These are phyloP conservation scores for Yasuhikotakia modesta DNA, from an alignment of 2,797 vertebrate species.

Conservation along the genomic window DNA sequence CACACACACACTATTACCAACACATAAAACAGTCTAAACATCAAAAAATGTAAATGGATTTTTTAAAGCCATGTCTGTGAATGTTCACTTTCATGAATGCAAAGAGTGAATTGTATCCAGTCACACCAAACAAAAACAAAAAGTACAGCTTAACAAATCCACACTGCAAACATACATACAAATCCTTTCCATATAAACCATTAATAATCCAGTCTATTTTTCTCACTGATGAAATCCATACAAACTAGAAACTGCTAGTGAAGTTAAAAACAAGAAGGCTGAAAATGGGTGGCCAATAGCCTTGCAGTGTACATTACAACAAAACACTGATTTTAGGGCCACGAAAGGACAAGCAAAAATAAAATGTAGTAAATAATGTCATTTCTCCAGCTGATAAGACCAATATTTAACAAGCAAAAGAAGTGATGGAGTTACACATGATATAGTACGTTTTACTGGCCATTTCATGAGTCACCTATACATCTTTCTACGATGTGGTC, in stretches of 20 bases:
- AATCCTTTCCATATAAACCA: constrained; percentile 47
- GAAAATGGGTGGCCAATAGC: constrained; percentile 36
- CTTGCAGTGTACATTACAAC: constrained; percentile 19
- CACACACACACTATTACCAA: constrained; percentile 31
- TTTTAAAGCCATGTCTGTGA: constrained; percentile 20
- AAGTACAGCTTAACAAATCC: constrained; percentile 40
- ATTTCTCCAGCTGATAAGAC: constrained; percentile 63
- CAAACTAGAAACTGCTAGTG: constrained; percentile 22
- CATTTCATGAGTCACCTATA: constrained; percentile 82
- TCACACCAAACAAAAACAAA: constrained; percentile 19
- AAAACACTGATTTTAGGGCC: constrained; percentile 3
- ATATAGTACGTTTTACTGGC: constrained; percentile 80
- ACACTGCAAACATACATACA: constrained; percentile 42
- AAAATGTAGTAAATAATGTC: constrained; percentile 28
- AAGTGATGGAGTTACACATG: constrained; percentile 34
- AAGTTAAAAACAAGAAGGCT: constrained; percentile 36
- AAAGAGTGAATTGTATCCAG: constrained; percentile 17
- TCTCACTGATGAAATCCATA: constrained; percentile 48
- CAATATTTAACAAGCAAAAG: constrained; percentile 48
- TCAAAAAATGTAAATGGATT: constrained; percentile 12
- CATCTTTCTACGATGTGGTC: constrained; percentile 82
- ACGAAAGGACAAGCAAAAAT: constrained; percentile 19
- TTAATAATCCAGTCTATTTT: constrained; percentile 46
- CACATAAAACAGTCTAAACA: constrained; percentile 28
- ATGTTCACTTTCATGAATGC: constrained; percentile 22